Conservation (phyloP, 1,140 invertebrate species). For the Drosophila busckii region DNA sequence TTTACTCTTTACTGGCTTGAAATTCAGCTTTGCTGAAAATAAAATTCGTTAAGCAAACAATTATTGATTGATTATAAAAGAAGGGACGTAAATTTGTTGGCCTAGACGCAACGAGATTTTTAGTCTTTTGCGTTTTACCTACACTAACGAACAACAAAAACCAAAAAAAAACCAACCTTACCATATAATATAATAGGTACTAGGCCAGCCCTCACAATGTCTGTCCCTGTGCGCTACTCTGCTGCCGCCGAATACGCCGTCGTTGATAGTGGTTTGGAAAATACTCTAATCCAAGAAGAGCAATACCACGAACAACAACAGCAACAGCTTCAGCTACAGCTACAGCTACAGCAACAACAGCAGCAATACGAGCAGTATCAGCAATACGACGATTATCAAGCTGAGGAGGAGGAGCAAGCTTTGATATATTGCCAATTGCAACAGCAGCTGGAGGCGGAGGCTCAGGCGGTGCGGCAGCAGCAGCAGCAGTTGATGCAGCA, state of each 20-base stretch:
- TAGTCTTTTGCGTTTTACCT: slow-evolving; percentile 22
- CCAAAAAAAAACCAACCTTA: slow-evolving; percentile 37
- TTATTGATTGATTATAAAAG: slow-evolving; percentile 27
- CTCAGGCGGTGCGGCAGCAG: slow-evolving; percentile 65
- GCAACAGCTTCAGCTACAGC: slow-evolving; percentile 35
- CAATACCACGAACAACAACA: slow-evolving; percentile 63
- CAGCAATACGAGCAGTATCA: slow-evolving; percentile 58
- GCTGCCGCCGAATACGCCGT: slow-evolving; percentile 78
- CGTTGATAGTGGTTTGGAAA: slow-evolving; percentile 77
- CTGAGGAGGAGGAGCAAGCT: slow-evolving; percentile 30
- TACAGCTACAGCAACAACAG: slow-evolving; percentile 34
- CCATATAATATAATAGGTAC: slow-evolving; percentile 69
- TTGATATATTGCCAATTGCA: slow-evolving; percentile 62
- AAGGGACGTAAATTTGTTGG: slow-evolving; percentile 30
- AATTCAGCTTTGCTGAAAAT: slow-evolving; percentile 64
- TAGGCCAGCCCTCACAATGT: slow-evolving; percentile 79
- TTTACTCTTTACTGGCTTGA: slow-evolving; percentile 33
- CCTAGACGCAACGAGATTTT: slow-evolving; percentile 37
- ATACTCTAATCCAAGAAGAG: slow-evolving; percentile 71
- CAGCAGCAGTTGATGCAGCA: slow-evolving; percentile 77
- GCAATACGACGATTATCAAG: no score
- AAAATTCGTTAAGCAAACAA: slow-evolving; percentile 40
- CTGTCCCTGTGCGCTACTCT: slow-evolving; percentile 79
- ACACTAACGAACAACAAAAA: slow-evolving; percentile 12
- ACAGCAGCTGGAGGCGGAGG: slow-evolving; percentile 29